These are phyloP conservation scores for Ptychobarbus kaznakovi DNA, from an alignment of 2,797 vertebrate species.

Conservation along the genomic window DNA sequence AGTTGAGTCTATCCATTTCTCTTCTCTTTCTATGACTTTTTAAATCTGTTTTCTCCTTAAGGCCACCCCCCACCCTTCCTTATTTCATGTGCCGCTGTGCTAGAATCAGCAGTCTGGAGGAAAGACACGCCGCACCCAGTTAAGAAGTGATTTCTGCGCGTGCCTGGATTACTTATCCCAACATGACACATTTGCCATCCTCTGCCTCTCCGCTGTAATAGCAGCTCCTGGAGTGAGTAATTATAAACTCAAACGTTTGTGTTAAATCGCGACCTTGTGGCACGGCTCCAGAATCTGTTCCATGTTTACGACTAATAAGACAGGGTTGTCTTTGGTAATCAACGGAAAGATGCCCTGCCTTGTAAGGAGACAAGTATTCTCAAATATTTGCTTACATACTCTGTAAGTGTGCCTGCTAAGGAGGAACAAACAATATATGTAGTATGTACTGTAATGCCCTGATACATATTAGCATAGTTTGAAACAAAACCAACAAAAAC, in stretches of 20 bases:
- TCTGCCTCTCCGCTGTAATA: conserved; percentile 65
- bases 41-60: conserved; percentile 50
- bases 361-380: not conserved
- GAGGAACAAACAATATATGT: not conserved
- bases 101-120: conserved; percentile 53
- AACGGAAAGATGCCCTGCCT: conserved; percentile 16
- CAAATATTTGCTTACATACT: not conserved
- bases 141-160: conserved; percentile 50
- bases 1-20: conserved; percentile 52
- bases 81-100: conserved; percentile 50
- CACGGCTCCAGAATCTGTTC: conserved; percentile 55
- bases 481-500: not conserved
- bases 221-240: conserved; percentile 72
- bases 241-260: conserved; percentile 70
- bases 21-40: conserved; percentile 47
- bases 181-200: conserved; percentile 68
- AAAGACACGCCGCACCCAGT: conserved; percentile 57
- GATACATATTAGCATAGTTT: not conserved
- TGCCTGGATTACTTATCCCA: conserved; percentile 64
- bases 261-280: conserved; percentile 64
- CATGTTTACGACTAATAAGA: conserved; percentile 51
- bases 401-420: not conserved
- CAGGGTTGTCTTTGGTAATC: conserved; percentile 30
- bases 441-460: not conserved
- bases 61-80: conserved; percentile 23